Percentiles rank a stretch among this genome's conserved stretches.
Conservation (phyloP, 2,797 vertebrate species). For the Hylomyscus alleni region DNA sequence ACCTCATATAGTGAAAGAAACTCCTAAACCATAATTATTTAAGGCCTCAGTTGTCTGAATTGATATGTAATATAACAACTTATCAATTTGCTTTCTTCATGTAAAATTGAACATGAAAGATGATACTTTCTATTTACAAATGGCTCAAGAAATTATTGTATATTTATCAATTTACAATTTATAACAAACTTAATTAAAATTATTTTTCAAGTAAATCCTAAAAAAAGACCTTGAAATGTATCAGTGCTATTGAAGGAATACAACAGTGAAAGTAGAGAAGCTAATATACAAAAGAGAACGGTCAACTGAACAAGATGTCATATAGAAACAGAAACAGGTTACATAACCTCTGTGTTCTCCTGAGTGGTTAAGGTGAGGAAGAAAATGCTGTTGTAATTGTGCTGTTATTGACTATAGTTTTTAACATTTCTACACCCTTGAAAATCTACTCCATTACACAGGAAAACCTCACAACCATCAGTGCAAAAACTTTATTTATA, state of each 20-base stretch:
- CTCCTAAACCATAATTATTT: conserved; percentile 9
- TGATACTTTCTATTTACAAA: conserved; percentile 66
- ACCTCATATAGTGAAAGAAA: conserved; percentile 38
- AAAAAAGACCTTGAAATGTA: conserved; percentile 59
- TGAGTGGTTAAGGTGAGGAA: neutral
- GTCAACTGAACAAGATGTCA: conserved; percentile 28
- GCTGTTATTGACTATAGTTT: conserved; percentile 10
- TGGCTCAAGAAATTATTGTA: conserved; percentile 69
- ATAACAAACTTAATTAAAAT: conserved; percentile 51
- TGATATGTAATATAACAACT: neutral
- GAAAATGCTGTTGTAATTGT: neutral
- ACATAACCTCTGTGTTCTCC: conserved; percentile 27
- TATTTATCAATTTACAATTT: conserved; percentile 44
- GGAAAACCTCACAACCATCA: conserved; percentile 81
- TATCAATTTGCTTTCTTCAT: conserved; percentile 55
- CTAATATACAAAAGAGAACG: conserved; percentile 50
- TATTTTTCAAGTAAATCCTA: conserved; percentile 44
- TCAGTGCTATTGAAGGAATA: conserved; percentile 48
- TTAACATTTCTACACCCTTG: conserved; percentile 51
- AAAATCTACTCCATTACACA: conserved; percentile 74
- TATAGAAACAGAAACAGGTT: conserved; percentile 13
- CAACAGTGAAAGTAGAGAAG: conserved; percentile 55
- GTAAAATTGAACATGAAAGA: conserved; percentile 62
- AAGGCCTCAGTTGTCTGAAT: conserved; percentile 16
- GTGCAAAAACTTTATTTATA: conserved; percentile 90